phyloP scores from a whole-genome alignment of 2,113 vertebrate genomes.

The Chlorodrepanis virens region DNA sequence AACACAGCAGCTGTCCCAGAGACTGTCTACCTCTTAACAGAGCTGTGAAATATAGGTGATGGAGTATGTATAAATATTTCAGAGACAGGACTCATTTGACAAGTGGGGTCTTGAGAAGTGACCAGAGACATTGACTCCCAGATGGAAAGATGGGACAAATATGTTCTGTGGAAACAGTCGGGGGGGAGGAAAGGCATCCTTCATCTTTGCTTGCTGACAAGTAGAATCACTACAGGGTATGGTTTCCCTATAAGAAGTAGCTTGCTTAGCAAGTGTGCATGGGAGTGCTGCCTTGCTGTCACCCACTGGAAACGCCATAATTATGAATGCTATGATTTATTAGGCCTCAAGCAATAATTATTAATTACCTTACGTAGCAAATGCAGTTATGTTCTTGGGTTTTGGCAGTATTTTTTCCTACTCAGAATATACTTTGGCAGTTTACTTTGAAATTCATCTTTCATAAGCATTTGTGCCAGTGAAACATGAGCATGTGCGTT shows the following conservation, averaged over 20 bases:
- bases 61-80: conserved; percentile 33
- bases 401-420: conserved; percentile 23
- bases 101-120: background rate
- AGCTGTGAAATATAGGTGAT: conserved; percentile 40
- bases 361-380: conserved; percentile 47
- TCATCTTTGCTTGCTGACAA: conserved; percentile 5
- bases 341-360: conserved; percentile 29
- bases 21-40: background rate
- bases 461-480: background rate
- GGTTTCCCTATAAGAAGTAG: background rate
- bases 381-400: background rate
- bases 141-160: background rate
- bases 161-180: background rate
- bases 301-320: background rate
- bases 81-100: conserved; percentile 14
- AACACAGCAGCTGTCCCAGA: background rate
- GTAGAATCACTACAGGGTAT: background rate
- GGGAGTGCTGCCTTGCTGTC: background rate
- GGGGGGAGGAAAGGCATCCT: background rate
- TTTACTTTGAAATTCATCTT: conserved; percentile 42
- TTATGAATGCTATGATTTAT: conserved; percentile 14
- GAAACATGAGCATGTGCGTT: background rate
- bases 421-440: background rate
- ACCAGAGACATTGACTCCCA: background rate
- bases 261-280: background rate